Percentiles rank a stretch among this genome's conserved stretches.
These are phyloP conservation scores for Pediacus dermestoides DNA, from an alignment of 2,888 invertebrate genomes.

Conservation along the genomic window DNA sequence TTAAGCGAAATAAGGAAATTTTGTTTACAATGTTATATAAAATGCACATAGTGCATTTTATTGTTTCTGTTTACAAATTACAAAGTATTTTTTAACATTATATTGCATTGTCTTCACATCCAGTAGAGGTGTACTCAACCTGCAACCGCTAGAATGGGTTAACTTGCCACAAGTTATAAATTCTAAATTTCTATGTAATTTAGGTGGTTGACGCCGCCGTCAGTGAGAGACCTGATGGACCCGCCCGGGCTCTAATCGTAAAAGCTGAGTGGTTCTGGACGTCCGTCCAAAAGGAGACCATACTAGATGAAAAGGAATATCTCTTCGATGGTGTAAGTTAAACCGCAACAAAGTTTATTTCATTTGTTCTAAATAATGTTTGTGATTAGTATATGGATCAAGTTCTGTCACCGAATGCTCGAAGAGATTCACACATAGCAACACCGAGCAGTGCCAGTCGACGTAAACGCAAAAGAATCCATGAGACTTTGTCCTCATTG, in stretches of 20 bases:
- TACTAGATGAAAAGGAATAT: constrained; percentile 88
- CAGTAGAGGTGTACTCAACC: too few species aligned
- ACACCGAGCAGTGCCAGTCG: constrained; percentile 54
- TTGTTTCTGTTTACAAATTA: too few species aligned
- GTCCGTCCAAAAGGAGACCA: constrained; percentile 92
- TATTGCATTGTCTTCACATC: too few species aligned
- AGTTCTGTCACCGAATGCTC: constrained; percentile 51
- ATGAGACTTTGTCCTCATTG: constrained; percentile 57
- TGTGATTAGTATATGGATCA: constrained; percentile 51
- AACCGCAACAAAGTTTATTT: too few species aligned
- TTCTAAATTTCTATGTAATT: constrained; percentile 35
- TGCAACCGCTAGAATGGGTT: too few species aligned
- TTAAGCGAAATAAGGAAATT: too few species aligned
- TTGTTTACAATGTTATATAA: too few species aligned
- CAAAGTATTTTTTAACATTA: too few species aligned
- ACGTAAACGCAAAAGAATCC: constrained; percentile 79
- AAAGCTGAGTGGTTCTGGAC: constrained; percentile 99
- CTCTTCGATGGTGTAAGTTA: constrained; percentile 81
- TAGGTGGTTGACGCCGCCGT: constrained; percentile 80
- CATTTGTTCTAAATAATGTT: constrained; percentile 6
- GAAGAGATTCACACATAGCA: constrained; percentile 57
- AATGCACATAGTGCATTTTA: too few species aligned
- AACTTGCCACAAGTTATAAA: too few species aligned
- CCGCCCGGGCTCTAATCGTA: constrained; percentile 68
- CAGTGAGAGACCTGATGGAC: constrained; percentile 62